Percentiles rank a stretch among this genome's conserved stretches.
Evolutionary conservation across 2,888 invertebrate genomes (phyloP).

Genomic region (Euproctis similis): DNA sequence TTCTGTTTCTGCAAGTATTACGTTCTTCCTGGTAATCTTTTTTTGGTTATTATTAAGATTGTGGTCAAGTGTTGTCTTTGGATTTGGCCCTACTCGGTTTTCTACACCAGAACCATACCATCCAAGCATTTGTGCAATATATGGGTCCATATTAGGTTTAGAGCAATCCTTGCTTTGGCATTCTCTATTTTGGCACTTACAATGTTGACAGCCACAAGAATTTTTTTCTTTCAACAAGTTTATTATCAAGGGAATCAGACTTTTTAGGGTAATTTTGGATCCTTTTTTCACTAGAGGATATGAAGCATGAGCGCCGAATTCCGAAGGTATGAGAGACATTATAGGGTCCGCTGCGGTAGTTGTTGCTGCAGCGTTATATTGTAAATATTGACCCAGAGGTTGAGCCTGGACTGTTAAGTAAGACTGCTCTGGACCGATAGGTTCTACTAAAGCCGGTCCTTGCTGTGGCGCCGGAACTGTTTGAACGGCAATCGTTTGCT

Average conservation of each 20-base stretch:
- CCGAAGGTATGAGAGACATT: constrained; percentile 26
- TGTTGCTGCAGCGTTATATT: constrained; percentile 14
- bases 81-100: neutral
- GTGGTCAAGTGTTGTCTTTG: constrained; percentile 4
- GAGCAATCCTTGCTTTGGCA: constrained; percentile 6
- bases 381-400: constrained; percentile 10
- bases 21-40: constrained; percentile 13
- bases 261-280: constrained; percentile 42
- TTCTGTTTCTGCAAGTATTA: constrained; percentile 19
- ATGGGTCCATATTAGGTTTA: constrained; percentile 15
- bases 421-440: constrained; percentile 20
- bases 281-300: constrained; percentile 17
- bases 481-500: constrained; percentile 5
- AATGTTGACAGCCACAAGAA: constrained; percentile 32
- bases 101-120: constrained; percentile 26
- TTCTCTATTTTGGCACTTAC: constrained; percentile 23
- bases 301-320: constrained; percentile 17
- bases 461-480: constrained; percentile 7
- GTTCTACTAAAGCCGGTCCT: constrained; percentile 13
- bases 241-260: constrained; percentile 51
- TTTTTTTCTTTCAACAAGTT: constrained; percentile 49
- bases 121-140: constrained; percentile 27
- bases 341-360: constrained; percentile 18
- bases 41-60: constrained; percentile 9
- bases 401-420: constrained; percentile 28